phyloP scores from a whole-genome alignment of 2,797 vertebrate genomes.

The Cryptoblepharus egeriae region DNA sequence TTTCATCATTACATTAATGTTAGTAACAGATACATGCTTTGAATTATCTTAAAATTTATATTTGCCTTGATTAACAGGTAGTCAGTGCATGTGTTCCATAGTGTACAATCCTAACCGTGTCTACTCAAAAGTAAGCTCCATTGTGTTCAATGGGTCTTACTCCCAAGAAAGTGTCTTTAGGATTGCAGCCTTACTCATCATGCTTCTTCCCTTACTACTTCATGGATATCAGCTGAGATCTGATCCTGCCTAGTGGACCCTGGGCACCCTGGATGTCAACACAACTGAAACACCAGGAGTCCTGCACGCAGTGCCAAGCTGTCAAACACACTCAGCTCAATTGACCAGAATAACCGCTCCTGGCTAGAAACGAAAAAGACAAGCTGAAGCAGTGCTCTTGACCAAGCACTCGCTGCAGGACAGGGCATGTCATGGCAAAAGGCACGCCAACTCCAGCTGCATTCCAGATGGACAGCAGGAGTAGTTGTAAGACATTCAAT shows the following conservation, averaged over 20 bases:
- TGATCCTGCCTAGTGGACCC: neutral
- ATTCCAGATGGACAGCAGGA: neutral
- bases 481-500: neutral
- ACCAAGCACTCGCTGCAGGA: neutral
- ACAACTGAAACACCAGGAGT: neutral
- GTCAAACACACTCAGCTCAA: constrained; percentile 25
- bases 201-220: neutral
- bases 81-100: too few species aligned
- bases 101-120: too few species aligned
- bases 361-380: constrained; percentile 9
- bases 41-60: neutral
- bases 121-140: too few species aligned
- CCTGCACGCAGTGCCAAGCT: neutral
- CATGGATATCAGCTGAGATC: neutral
- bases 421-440: constrained; percentile 4
- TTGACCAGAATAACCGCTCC: constrained; percentile 12
- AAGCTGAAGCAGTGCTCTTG: neutral
- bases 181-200: neutral
- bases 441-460: neutral
- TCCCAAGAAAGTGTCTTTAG: too few species aligned
- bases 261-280: neutral
- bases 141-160: too few species aligned
- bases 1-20: neutral
- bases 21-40: neutral
- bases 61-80: neutral